Conservation (phyloP, 2,888 invertebrate species). For the Sycophila texana region DNA sequence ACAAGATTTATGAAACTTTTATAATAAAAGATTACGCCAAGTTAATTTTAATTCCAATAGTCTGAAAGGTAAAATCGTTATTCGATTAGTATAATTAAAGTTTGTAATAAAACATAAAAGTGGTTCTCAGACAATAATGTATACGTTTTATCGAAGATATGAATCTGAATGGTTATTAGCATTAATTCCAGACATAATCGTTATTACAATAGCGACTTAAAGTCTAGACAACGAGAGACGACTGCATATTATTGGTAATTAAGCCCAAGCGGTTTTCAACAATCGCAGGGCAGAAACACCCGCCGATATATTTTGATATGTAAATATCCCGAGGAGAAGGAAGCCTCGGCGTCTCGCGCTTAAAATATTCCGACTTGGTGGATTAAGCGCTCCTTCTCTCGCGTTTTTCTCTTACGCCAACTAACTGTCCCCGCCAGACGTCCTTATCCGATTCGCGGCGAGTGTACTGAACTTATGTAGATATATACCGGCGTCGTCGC, state of each 20-base stretch:
- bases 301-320: slow-evolving; percentile 39
- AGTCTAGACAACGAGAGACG: not conserved
- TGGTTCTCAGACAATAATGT: no score
- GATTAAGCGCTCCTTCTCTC: slow-evolving; percentile 12
- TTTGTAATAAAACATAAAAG: no score
- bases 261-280: not conserved
- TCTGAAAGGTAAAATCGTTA: no score
- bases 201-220: no score
- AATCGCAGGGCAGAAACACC: not conserved
- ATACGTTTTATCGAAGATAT: no score
- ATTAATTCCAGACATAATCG: no score
- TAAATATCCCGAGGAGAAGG: slow-evolving; percentile 5
- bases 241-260: not conserved
- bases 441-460: slow-evolving; percentile 16
- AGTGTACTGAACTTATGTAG: slow-evolving; percentile 10
- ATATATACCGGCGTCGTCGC: not conserved
- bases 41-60: no score
- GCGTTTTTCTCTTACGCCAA: not conserved
- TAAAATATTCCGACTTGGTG: slow-evolving; percentile 34
- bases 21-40: no score
- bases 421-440: not conserved
- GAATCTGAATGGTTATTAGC: no score
- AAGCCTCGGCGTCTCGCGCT: slow-evolving; percentile 7
- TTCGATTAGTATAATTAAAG: no score
- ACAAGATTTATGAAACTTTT: no score